Evolutionary conservation across 2,888 invertebrate species (phyloP), one percentile per base, ranked within the genome.

Genomic region (Branchipolynoe longqiensis): DNA sequence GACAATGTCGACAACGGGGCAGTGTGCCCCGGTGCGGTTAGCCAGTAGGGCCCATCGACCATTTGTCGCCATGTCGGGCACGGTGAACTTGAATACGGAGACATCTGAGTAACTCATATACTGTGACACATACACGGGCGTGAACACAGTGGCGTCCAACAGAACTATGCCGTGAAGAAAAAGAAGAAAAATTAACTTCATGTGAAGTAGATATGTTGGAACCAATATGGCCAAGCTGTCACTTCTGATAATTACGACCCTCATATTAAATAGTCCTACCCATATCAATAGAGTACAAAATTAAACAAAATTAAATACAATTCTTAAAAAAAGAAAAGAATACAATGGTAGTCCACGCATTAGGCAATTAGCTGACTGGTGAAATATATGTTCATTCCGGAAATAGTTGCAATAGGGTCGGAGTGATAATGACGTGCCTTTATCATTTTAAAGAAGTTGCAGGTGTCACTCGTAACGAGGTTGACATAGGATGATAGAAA

Each of bases 111-210:
- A 78, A 41, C 54, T 78, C 6, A 1, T 0, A 28, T 78, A 78
- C 78, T 78, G 78, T n/a, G 48, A 48, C 54, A 78, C 78, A 48
- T 78, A 78, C n/a, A 78, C 78, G 1, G 78, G 78, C 28, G 48
- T 25, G 18, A 48, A 25, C n/a, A 78, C 78, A 25, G 78, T 48
- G n/a, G 41, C 18, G 31, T 78, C 78, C 48, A 78, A 28, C 31
- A 62, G 12, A 62, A 62, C 62, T 62, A 48, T 18, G 22, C 14
- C 54, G 14, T 14, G 22, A 62, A 62, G 41, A 73, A 41, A 38
- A 36, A 28, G 3, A 1, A 62, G 31, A 31, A 31, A 62, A 25
- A 62, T 18, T 18, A 18, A 48, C 18, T 8, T 48, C 18, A 48
- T 8, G 18, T 14, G 48, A 48, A 48, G 18, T n/a, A n/a, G n/a